Percentiles rank a stretch among this genome's conserved stretches.
These are phyloP conservation scores for Hylaea fasciaria DNA, from an alignment of 2,888 invertebrate species.

Conservation along the genomic window DNA sequence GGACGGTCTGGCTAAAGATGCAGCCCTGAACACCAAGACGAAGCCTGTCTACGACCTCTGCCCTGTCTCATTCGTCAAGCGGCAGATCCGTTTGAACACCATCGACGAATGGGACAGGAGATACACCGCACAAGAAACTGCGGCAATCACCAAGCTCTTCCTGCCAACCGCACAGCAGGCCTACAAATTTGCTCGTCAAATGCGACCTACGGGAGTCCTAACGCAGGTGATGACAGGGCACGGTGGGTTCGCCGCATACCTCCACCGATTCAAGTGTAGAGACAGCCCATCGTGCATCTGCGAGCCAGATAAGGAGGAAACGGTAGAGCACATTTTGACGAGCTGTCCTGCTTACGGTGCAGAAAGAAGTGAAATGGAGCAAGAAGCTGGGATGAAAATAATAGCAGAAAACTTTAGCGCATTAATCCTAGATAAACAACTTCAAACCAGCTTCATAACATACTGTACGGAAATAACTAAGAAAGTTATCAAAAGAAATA, in stretches of 20 bases:
- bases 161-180: slow-evolving; percentile 24
- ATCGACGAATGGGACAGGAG: slow-evolving; percentile 22
- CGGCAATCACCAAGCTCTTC: slow-evolving; percentile 24
- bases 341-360: slow-evolving; percentile 10
- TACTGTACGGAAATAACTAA: no score
- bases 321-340: slow-evolving; percentile 3
- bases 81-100: slow-evolving; percentile 22
- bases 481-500: no score
- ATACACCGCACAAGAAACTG: slow-evolving; percentile 16
- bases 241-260: slow-evolving; percentile 33
- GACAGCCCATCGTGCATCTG: slow-evolving; percentile 34
- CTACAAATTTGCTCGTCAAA: not conserved
- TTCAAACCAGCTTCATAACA: no score
- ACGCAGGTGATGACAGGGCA: slow-evolving; percentile 30
- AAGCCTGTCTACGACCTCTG: slow-evolving; percentile 12
- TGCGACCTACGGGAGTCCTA: not conserved
- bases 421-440: not conserved
- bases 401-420: not conserved
- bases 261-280: slow-evolving; percentile 26
- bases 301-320: slow-evolving; percentile 15
- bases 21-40: slow-evolving; percentile 28
- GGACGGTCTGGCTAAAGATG: slow-evolving; percentile 32
- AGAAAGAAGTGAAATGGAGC: not conserved
- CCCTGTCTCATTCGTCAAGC: slow-evolving; percentile 31
- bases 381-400: not conserved